Conservation (phyloP, 2,888 invertebrate genomes). For the Pycnomerus fuliginosus region DNA sequence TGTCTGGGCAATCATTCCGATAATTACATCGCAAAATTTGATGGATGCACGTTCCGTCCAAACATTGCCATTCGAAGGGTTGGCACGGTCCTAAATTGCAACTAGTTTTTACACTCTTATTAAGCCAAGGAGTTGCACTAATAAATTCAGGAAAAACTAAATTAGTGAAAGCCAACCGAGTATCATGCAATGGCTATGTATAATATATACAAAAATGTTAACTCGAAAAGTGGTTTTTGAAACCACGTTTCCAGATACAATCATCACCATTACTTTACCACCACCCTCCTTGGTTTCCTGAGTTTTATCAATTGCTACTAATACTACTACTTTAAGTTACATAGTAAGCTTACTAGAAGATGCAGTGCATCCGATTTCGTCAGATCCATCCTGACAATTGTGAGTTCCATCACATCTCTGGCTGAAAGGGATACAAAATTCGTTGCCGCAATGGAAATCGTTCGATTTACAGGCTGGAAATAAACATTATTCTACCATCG, state of each 20-base stretch:
- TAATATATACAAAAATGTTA: too few species aligned
- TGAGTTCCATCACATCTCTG: constrained; percentile 59
- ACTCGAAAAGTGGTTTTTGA: not conserved
- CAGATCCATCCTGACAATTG: constrained; percentile 66
- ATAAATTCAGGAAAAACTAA: too few species aligned
- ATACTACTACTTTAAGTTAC: constrained; percentile 10
- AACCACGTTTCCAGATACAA: too few species aligned
- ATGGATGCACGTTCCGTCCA: constrained; percentile 57
- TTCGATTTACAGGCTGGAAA: constrained; percentile 43
- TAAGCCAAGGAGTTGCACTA: constrained; percentile 8
- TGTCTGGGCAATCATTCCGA: constrained; percentile 74
- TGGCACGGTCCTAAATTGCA: constrained; percentile 43
- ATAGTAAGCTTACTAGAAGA: constrained; percentile 17
- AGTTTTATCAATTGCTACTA: constrained; percentile 21
- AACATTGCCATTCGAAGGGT: constrained; percentile 58
- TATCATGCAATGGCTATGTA: constrained; percentile 12
- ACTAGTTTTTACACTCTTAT: too few species aligned
- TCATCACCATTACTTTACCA: constrained; percentile 19
- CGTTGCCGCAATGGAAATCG: constrained; percentile 56
- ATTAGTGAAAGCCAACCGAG: too few species aligned
- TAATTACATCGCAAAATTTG: constrained; percentile 56
- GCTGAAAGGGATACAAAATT: constrained; percentile 57
- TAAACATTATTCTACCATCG: constrained; percentile 24
- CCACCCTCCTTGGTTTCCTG: constrained; percentile 13
- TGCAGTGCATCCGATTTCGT: constrained; percentile 58